These are phyloP conservation scores for Columba janthina DNA, from an alignment of 2,113 vertebrate genomes.

Conservation along the genomic window DNA sequence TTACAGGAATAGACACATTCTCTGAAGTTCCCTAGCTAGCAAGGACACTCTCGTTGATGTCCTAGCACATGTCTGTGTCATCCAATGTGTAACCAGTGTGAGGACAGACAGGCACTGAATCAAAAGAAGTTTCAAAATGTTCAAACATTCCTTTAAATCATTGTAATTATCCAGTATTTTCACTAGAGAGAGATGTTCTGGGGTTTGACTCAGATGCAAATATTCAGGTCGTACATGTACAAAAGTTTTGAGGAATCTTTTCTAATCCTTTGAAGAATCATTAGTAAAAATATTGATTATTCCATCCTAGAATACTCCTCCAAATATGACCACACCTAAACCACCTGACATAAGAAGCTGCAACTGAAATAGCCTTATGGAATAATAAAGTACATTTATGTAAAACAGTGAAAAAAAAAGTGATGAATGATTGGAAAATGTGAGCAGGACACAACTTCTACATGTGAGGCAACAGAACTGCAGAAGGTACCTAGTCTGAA, in stretches of 20 bases:
- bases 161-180: not conserved
- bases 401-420: not conserved
- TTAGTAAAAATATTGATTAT: not conserved
- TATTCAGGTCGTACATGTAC: not conserved
- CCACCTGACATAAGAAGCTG: not conserved
- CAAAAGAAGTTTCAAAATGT: not conserved
- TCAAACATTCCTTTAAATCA: not conserved
- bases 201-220: not conserved
- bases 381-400: not conserved
- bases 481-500: not conserved
- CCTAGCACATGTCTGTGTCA: not conserved
- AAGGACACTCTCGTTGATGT: rapidly evolving
- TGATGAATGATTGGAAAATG: not conserved
- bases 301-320: not conserved
- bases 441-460: not conserved
- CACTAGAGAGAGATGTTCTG: not conserved
- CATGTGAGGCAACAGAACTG: not conserved
- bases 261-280: not conserved
- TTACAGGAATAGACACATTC: not conserved
- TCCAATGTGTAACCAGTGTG: rapidly evolving
- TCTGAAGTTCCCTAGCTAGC: not conserved
- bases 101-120: not conserved
- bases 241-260: not conserved
- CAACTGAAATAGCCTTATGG: not conserved
- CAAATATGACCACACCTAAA: not conserved